A percentile compares a stretch with the other conserved stretches of the same genome.
phyloP scores from a whole-genome alignment of 2,888 invertebrate genomes.

The Diachrysia chrysitis region DNA sequence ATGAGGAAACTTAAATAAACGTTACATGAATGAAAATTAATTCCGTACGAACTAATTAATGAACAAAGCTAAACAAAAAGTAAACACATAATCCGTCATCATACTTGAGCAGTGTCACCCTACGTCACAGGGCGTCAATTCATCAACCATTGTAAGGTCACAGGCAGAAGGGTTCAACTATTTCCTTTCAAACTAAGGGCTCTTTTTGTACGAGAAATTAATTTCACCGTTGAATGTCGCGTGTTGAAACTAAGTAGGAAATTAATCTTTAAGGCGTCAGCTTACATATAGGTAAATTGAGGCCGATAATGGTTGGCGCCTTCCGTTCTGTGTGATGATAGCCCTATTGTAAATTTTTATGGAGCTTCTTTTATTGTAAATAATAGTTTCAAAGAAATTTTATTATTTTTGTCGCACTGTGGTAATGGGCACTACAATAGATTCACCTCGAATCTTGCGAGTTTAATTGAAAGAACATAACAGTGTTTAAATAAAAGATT shows the following conservation, averaged over 20 bases:
- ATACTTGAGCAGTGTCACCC: conserved; percentile 43
- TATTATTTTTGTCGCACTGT: too few species aligned
- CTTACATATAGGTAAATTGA: conserved; percentile 26
- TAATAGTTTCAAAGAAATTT: too few species aligned
- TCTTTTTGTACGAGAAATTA: conserved; percentile 82
- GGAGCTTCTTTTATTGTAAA: neutral
- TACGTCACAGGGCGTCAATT: conserved; percentile 74
- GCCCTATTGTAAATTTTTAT: conserved; percentile 12
- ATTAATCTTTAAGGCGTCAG: conserved; percentile 54
- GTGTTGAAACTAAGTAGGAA: conserved; percentile 54
- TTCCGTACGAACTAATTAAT: too few species aligned
- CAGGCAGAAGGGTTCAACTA: conserved; percentile 70
- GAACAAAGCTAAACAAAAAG: too few species aligned
- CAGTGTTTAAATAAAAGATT: too few species aligned
- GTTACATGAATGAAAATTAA: too few species aligned
- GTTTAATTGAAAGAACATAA: too few species aligned
- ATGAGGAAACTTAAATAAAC: too few species aligned
- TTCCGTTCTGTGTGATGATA: neutral
- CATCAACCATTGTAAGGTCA: conserved; percentile 77
- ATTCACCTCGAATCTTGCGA: too few species aligned
- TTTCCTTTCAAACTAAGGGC: conserved; percentile 74
- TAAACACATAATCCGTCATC: too few species aligned
- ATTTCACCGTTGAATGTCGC: conserved; percentile 72
- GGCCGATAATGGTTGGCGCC: conserved; percentile 26
- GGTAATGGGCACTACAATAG: too few species aligned